Conservation (phyloP, 2,113 vertebrate species). For the Sander vitreus region DNA sequence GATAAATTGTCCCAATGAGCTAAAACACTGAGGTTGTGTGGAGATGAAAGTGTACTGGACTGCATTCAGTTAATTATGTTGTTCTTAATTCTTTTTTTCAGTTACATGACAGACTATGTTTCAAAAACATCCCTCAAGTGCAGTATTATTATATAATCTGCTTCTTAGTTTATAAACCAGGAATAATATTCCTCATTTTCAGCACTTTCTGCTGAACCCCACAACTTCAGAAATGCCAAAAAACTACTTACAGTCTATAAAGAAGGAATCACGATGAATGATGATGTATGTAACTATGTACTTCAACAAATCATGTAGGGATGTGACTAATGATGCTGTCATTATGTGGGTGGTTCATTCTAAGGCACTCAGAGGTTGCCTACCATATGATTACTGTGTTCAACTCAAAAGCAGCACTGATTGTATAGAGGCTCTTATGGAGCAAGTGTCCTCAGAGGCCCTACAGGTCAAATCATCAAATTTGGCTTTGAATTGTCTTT, state of each 20-base stretch:
- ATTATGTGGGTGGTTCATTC: slow-evolving; percentile 61
- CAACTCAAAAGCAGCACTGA: slow-evolving; percentile 58
- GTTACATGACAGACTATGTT: slow-evolving; percentile 19
- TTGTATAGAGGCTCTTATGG: slow-evolving; percentile 56
- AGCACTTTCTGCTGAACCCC: slow-evolving; percentile 26
- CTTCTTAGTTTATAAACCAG: slow-evolving; percentile 28
- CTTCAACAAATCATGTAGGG: slow-evolving; percentile 48
- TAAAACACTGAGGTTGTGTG: slow-evolving; percentile 27
- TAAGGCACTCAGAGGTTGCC: slow-evolving; percentile 51
- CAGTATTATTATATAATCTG: slow-evolving; percentile 44
- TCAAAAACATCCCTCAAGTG: slow-evolving; percentile 43
- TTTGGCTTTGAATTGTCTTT: slow-evolving; percentile 37
- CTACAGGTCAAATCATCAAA: slow-evolving; percentile 55
- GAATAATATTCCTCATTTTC: slow-evolving; percentile 32
- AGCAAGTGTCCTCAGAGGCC: slow-evolving; percentile 47
- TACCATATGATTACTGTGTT: slow-evolving; percentile 58
- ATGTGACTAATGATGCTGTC: slow-evolving; percentile 69
- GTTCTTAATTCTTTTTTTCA: slow-evolving; percentile 10
- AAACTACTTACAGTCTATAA: slow-evolving; percentile 24
- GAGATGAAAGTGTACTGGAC: slow-evolving; percentile 38
- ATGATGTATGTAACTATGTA: too few species aligned
- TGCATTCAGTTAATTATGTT: slow-evolving; percentile 29
- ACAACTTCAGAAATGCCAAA: slow-evolving; percentile 40
- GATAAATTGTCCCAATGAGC: slow-evolving; percentile 61
- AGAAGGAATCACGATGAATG: slow-evolving; percentile 19